Conservation (phyloP, 2,888 invertebrate genomes). For the Callosobruchus maculatus region DNA sequence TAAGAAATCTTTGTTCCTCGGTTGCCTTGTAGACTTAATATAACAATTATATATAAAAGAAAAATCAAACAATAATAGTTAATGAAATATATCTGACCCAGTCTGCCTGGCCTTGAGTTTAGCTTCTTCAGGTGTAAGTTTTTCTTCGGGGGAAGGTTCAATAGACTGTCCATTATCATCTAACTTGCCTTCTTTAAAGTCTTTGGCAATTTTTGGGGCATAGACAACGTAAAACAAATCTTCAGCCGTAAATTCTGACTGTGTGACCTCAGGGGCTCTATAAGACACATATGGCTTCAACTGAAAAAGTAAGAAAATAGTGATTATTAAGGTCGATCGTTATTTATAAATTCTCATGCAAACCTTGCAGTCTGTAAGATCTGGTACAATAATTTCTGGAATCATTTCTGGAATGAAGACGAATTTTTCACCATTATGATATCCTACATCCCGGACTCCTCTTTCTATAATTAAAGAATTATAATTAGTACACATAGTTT, state of each 20-base stretch:
- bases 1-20: no score
- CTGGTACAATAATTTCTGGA: constrained; percentile 89
- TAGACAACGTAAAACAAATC: constrained; percentile 82
- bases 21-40: background rate
- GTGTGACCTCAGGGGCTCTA: constrained; percentile 67
- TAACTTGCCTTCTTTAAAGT: constrained; percentile 69
- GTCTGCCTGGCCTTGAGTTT: constrained; percentile 65
- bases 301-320: no score
- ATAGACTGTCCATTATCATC: constrained; percentile 64
- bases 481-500: background rate
- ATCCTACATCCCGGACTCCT: constrained; percentile 67
- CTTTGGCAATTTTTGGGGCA: constrained; percentile 70
- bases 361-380: constrained; percentile 72
- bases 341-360: constrained; percentile 15
- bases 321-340: background rate
- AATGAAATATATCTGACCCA: constrained; percentile 75
- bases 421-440: constrained; percentile 56
- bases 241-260: constrained; percentile 78
- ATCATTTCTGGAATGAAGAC: constrained; percentile 78
- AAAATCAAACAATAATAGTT: background rate
- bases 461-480: constrained; percentile 50
- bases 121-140: constrained; percentile 69
- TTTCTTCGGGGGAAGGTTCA: constrained; percentile 71
- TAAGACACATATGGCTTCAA: constrained; percentile 96
- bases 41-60: background rate